These are phyloP conservation scores for Arrhamphus sclerolepis DNA, from an alignment of 2,797 vertebrate species.

Conservation along the genomic window DNA sequence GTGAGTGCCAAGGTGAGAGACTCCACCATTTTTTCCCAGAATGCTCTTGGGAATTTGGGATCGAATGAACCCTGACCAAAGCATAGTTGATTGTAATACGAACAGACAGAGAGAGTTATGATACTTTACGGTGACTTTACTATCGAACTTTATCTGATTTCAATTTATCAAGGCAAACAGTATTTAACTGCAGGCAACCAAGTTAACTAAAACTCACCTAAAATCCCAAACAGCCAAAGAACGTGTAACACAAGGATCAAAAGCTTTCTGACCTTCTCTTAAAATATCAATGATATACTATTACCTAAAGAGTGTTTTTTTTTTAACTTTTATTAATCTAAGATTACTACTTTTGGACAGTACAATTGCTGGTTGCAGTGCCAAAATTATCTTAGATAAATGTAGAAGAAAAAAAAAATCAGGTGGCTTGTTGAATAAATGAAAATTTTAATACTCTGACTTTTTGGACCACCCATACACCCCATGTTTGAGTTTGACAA, in stretches of 20 bases:
- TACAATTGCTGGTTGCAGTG: constrained; percentile 1
- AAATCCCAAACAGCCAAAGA: constrained; percentile 20
- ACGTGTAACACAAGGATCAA: constrained; percentile 4
- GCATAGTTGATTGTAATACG: constrained; percentile 38
- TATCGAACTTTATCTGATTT: constrained; percentile 19
- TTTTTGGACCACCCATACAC: too few species aligned
- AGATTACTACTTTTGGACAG: background rate
- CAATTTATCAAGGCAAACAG: constrained; percentile 43
- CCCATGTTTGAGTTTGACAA: constrained; percentile 26
- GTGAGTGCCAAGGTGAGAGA: constrained; percentile 72
- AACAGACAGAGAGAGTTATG: constrained; percentile 44
- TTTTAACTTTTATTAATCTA: background rate
- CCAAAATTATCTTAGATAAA: background rate
- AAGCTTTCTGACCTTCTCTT: constrained; percentile 11
- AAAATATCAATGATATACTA: background rate
- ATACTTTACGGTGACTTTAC: constrained; percentile 2
- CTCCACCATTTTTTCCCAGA: constrained; percentile 74
- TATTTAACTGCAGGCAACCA: constrained; percentile 29
- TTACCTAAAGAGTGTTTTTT: too few species aligned
- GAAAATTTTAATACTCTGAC: too few species aligned
- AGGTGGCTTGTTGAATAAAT: background rate
- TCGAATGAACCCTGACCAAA: constrained; percentile 55
- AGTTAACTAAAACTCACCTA: constrained; percentile 9
- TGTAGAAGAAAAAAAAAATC: background rate
- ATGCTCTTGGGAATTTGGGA: constrained; percentile 64